Base-by-base conservation (phyloP, 2,113 vertebrate genomes). In the Oplegnathus fasciatus region DNA sequence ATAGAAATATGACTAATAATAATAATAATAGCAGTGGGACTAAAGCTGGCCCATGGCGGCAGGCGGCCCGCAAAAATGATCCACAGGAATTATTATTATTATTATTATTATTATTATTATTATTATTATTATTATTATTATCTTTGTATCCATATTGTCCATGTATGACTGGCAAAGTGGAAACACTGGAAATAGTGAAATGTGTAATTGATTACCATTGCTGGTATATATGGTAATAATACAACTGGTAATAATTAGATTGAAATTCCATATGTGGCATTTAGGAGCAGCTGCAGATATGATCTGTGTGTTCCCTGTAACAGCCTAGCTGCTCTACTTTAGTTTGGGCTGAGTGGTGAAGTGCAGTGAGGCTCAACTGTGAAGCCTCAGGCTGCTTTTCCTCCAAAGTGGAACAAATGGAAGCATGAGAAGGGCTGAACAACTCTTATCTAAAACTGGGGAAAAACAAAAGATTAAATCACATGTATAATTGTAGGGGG, bases 341-440 rank as follows among this genome's bases (percentile, higher is more conserved):
- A 10, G 17, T 60, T 58, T 67, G 34, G 60, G 42, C 55, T 37
- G 9, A 15, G 11, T 60, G 60, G 6, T 17, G 46, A 54, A 50
- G 50, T 26, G 69, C 70, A 88, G 69, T 4, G 9, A 71, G 24
- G 9, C 61, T 80, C 40, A 24, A 14, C 62, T 55, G 75, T 61
- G 58, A 61, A 64, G 75, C 86, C 80, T 37, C 10, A 15, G 89
- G 89, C 83, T 42, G 58, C 64, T 74, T 83, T 69, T 65, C 64
- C 80, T 75, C 28, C 44, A 73, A 84, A 86, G 58, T 84, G 84
- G 72, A 88, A 90, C 83, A 76, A 88, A 90, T 64, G 65, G 42
- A 70, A 71, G 83, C 86, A 80, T 22, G 44, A 57, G 57, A 61
- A 86, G n/a, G 75, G 64, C 34, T 68, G 46, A 72, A 66, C 58